These are phyloP conservation scores for Gambusia yucatana DNA, from an alignment of 2,797 vertebrate species.

Conservation along the genomic window DNA sequence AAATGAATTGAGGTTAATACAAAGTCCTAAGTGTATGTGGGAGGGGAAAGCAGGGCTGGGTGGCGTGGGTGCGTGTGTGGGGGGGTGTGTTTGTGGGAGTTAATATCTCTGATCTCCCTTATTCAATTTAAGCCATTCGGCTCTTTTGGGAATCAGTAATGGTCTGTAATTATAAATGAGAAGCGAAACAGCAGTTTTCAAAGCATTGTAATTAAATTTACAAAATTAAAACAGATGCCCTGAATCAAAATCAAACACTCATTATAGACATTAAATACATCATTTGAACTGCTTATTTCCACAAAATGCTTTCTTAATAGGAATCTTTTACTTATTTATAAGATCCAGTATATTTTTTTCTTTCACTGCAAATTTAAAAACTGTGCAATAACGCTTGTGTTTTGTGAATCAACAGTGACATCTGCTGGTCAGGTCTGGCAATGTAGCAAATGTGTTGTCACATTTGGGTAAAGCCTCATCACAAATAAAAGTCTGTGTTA, in stretches of 20 bases:
- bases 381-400: background rate
- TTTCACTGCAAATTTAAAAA: background rate
- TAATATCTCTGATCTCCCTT: constrained; percentile 24
- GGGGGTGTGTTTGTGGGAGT: background rate
- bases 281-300: background rate
- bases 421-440: constrained; percentile 48
- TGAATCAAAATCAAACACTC: constrained; percentile 17
- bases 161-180: constrained; percentile 34
- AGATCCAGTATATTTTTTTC: background rate
- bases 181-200: constrained; percentile 24
- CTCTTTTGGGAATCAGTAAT: constrained; percentile 31
- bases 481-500: constrained; percentile 6
- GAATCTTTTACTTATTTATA: background rate
- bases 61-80: no score
- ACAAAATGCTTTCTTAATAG: constrained; percentile 1
- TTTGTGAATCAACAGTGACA: constrained; percentile 50
- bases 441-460: constrained; percentile 14
- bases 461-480: background rate
- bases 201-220: constrained; percentile 30
- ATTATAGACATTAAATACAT: constrained; percentile 10
- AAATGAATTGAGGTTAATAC: background rate
- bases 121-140: constrained; percentile 43
- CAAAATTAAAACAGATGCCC: constrained; percentile 20
- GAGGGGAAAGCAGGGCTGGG: no score
- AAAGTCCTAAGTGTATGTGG: background rate